phyloP scores from a whole-genome alignment of 2,888 invertebrate genomes.

The Yponomeuta cagnagella region DNA sequence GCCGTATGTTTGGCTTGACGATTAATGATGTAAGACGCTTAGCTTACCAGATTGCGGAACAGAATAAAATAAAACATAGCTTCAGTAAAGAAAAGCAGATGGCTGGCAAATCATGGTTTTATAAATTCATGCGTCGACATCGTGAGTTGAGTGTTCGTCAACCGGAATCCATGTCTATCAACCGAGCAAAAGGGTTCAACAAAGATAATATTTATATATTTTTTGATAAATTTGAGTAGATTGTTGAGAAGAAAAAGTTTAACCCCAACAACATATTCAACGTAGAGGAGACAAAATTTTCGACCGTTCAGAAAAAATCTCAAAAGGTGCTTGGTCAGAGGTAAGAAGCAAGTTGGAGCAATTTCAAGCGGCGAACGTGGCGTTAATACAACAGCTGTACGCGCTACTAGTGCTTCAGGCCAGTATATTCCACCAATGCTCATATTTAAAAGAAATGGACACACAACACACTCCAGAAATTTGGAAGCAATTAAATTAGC shows the following conservation, averaged over 20 bases:
- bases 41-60: conserved; percentile 2
- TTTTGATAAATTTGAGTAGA: not conserved
- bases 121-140: conserved; percentile 8
- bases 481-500: not conserved
- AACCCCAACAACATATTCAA: not conserved
- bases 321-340: not conserved
- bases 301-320: not conserved
- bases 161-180: not conserved
- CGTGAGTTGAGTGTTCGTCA: not conserved
- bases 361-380: conserved; percentile 10
- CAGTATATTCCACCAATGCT: conserved; percentile 9
- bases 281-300: not conserved
- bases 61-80: conserved; percentile 2
- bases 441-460: conserved; percentile 9
- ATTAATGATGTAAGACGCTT: conserved; percentile 2
- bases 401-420: conserved; percentile 7
- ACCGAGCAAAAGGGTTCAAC: conserved; percentile 1
- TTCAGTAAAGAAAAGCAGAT: not conserved
- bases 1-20: not conserved
- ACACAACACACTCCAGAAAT: conserved; percentile 1
- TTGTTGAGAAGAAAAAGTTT: conserved; percentile 6
- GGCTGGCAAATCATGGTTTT: conserved; percentile 1
- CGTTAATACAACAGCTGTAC: conserved; percentile 5
- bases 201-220: not conserved
- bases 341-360: not conserved